A percentile compares a stretch with the other conserved stretches of the same genome.
Evolutionary conservation across 2,888 invertebrate species (phyloP).

Genomic region (Eupeodes latifasciatus): DNA sequence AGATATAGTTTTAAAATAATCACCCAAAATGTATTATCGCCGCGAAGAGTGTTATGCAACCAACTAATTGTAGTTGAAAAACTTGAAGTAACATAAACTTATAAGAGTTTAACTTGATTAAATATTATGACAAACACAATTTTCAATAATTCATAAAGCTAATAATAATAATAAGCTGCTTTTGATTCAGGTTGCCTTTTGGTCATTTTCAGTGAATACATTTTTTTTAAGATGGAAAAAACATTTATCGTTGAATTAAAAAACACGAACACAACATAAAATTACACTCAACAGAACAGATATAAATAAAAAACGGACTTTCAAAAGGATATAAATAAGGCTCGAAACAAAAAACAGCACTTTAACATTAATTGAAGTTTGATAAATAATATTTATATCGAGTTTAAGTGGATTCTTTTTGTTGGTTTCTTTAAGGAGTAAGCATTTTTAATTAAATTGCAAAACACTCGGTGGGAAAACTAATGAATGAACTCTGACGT

Average conservation of each 20-base stretch:
- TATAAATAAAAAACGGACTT: conserved; percentile 37
- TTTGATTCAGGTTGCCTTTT: conserved; percentile 27
- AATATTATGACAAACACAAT: not conserved
- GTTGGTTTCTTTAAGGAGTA: conserved; percentile 27
- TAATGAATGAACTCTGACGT: conserved; percentile 76
- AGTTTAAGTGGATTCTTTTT: not conserved
- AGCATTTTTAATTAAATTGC: conserved; percentile 55
- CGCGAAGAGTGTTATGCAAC: conserved; percentile 69
- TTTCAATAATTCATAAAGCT: not conserved
- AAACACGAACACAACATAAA: conserved; percentile 39
- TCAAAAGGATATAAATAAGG: conserved; percentile 34
- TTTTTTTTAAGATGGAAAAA: conserved; percentile 38
- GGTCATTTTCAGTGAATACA: conserved; percentile 51
- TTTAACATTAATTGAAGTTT: conserved; percentile 28
- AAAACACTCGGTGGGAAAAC: conserved; percentile 68
- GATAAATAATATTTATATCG: conserved; percentile 7
- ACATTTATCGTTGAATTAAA: conserved; percentile 20
- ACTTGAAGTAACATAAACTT: conserved; percentile 32
- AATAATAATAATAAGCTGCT: conserved; percentile 2
- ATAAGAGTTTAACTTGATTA: conserved; percentile 2
- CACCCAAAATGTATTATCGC: conserved; percentile 57
- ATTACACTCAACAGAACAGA: conserved; percentile 54
- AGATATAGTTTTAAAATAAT: conserved; percentile 16
- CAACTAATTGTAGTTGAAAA: conserved; percentile 31
- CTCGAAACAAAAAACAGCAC: conserved; percentile 28